A percentile compares a stretch with the other conserved stretches of the same genome.
phyloP scores from a whole-genome alignment of 2,797 vertebrate species.

The Paramormyrops hopkinsi region DNA sequence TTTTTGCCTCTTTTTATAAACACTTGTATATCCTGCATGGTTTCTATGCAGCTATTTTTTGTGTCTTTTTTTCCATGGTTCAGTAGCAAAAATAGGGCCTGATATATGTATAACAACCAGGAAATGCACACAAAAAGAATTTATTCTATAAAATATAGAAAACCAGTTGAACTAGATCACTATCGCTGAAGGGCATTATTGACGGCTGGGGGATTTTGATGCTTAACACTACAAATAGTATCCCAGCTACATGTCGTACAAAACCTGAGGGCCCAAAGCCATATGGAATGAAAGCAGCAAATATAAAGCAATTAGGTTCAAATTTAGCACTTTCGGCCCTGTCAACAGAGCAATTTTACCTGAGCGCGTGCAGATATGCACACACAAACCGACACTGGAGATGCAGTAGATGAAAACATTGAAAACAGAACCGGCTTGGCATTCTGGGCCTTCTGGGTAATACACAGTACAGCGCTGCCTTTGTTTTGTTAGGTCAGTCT shows the following conservation, averaged over 20 bases:
- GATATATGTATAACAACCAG: neutral
- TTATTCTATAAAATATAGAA: neutral
- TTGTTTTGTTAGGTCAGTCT: neutral
- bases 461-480: neutral
- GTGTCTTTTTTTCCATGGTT: neutral
- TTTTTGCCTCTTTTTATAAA: constrained; percentile 8
- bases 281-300: neutral
- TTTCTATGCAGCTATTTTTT: neutral
- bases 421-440: neutral
- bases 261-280: neutral
- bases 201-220: neutral
- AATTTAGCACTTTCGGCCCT: neutral
- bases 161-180: neutral
- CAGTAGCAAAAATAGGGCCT: neutral
- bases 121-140: neutral
- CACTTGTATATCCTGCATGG: neutral
- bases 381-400: neutral
- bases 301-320: neutral
- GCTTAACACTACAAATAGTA: neutral
- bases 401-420: neutral
- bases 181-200: neutral
- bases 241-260: neutral
- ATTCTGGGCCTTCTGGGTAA: neutral
- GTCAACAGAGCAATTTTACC: neutral
- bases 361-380: neutral